Conservation (phyloP, 2,797 vertebrate genomes). For the Coendou prehensilis region DNA sequence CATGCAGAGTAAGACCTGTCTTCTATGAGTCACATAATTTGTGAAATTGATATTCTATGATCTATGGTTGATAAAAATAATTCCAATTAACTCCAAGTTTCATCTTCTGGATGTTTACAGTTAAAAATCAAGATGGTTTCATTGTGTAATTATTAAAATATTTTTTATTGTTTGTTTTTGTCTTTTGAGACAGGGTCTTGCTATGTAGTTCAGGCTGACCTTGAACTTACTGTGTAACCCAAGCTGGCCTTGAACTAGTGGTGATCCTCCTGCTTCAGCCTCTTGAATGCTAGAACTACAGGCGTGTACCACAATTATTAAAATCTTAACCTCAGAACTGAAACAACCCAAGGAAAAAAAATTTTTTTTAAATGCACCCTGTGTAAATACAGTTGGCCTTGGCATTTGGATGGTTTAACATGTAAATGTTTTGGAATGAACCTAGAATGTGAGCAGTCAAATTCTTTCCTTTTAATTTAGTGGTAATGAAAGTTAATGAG, state of each 20-base stretch:
- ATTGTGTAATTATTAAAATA: not conserved
- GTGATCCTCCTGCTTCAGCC: not conserved
- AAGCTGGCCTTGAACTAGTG: not conserved
- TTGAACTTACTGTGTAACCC: not conserved
- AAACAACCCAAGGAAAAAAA: slow-evolving; percentile 30
- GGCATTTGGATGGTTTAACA: not conserved
- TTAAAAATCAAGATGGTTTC: slow-evolving; percentile 41
- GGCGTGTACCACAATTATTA: not conserved
- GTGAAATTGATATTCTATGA: not conserved
- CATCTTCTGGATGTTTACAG: not conserved
- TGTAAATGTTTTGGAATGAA: not conserved
- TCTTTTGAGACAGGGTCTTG: not conserved
- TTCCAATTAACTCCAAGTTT: not conserved
- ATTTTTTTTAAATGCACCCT: not conserved
- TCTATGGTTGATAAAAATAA: slow-evolving; percentile 30
- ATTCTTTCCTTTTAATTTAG: slow-evolving; percentile 59
- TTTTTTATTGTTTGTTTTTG: not conserved
- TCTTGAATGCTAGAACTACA: not conserved
- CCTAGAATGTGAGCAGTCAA: slow-evolving; percentile 28
- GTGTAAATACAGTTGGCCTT: not conserved
- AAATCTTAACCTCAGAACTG: not conserved
- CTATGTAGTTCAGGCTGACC: not conserved
- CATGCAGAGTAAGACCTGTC: not conserved
- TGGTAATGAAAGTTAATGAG: slow-evolving; percentile 13
- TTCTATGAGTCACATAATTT: not conserved